phyloP scores from a whole-genome alignment of 2,888 invertebrate genomes.

The Capitulum mitella region DNA sequence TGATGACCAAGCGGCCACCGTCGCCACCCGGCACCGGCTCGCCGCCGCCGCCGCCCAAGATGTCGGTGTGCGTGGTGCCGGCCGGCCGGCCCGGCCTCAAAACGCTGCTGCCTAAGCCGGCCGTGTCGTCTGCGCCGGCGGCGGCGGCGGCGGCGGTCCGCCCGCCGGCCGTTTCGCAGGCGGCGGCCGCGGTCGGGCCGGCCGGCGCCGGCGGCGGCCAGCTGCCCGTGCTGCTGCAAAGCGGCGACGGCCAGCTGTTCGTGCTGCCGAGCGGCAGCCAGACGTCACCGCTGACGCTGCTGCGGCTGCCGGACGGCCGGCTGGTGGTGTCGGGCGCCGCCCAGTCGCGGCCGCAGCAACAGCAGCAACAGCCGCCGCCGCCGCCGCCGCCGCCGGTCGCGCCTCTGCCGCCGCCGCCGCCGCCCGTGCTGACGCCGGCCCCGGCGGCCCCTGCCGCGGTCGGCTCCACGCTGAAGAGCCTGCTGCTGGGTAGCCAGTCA shows the following conservation, averaged over 20 bases:
- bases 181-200: neutral
- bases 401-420: neutral
- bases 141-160: neutral
- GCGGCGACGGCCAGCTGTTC: neutral
- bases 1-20: neutral
- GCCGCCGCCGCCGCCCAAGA: neutral
- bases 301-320: slow-evolving; percentile 17
- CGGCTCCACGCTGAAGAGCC: slow-evolving; percentile 1
- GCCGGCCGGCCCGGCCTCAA: neutral
- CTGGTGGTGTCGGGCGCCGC: neutral
- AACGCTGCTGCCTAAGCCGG: slow-evolving; percentile 13
- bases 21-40: neutral
- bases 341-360: neutral
- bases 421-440: neutral
- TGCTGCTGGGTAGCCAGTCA: neutral
- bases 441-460: neutral
- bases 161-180: neutral
- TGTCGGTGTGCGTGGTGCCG: neutral
- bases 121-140: neutral
- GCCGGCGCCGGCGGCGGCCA: neutral
- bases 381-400: neutral
- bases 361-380: neutral
- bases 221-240: neutral
- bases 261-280: neutral
- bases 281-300: neutral